Percentiles rank a stretch among this genome's conserved stretches.
phyloP scores from a whole-genome alignment of 1,140 invertebrate genomes.

The Temnothorax curvispinosus region DNA sequence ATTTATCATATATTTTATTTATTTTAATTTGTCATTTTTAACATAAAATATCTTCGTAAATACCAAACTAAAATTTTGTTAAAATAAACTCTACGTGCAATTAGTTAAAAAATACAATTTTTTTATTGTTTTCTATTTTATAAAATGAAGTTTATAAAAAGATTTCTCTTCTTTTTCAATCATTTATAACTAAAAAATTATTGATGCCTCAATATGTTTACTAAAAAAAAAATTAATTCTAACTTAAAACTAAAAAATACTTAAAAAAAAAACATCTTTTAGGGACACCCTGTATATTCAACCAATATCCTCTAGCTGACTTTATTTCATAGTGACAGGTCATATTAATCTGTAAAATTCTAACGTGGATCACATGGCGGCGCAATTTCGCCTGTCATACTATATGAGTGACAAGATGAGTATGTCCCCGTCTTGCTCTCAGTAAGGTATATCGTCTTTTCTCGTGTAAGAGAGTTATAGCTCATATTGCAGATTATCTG shows the following conservation, averaged over 20 bases:
- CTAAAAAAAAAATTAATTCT: background rate
- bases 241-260: too few relatives aligned
- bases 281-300: background rate
- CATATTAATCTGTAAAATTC: conserved; percentile 38
- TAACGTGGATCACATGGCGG: conserved; percentile 30
- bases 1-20: background rate
- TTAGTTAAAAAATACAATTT: background rate
- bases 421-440: conserved; percentile 2
- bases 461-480: conserved; percentile 12
- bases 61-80: background rate
- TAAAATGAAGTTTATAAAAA: background rate
- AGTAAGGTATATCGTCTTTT: conserved; percentile 1
- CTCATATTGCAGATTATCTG: conserved; percentile 28
- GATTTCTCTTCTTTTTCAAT: background rate
- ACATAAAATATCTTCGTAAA: background rate
- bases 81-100: background rate
- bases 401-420: conserved; percentile 27
- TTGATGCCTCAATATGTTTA: background rate
- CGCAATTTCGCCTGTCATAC: conserved; percentile 28
- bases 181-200: background rate
- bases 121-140: background rate
- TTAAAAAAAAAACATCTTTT: background rate
- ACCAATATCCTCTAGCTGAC: background rate
- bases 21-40: background rate
- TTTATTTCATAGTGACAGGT: conserved; percentile 33